Percentiles rank a stretch among this genome's conserved stretches.
Evolutionary conservation across 2,113 vertebrate genomes (phyloP).

Genomic region (Lepisosteus oculatus): DNA sequence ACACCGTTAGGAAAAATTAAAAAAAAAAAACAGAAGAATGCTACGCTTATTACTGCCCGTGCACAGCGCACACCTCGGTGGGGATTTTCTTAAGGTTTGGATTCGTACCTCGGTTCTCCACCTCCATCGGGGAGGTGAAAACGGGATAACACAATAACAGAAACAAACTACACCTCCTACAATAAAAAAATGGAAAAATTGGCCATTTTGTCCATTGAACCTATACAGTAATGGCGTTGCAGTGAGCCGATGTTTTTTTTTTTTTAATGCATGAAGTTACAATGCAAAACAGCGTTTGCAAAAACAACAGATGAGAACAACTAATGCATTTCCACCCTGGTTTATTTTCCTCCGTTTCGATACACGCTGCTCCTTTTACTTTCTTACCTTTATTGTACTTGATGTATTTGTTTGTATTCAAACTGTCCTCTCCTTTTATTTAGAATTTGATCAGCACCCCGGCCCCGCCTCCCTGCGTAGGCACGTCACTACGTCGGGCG

Average conservation of each 20-base stretch:
- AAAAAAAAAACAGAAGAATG: background rate
- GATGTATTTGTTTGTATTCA: constrained; percentile 35
- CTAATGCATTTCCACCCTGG: background rate
- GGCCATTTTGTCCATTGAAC: constrained; percentile 72
- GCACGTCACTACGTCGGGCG: constrained; percentile 48
- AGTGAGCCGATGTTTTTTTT: constrained; percentile 36
- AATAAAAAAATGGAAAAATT: constrained; percentile 42
- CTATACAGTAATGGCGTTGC: constrained; percentile 70
- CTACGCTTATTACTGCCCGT: background rate
- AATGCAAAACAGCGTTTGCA: constrained; percentile 7
- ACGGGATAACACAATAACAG: no score
- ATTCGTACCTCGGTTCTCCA: no score
- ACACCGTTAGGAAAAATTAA: background rate
- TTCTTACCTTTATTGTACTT: constrained; percentile 48
- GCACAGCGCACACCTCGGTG: no score
- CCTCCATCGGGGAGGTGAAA: no score
- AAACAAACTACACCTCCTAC: constrained; percentile 12
- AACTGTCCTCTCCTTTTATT: constrained; percentile 67
- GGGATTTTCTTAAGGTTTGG: no score
- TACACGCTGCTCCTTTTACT: background rate
- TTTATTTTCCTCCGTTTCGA: background rate
- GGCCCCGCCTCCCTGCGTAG: constrained; percentile 59
- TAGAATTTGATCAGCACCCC: constrained; percentile 55
- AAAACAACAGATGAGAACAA: background rate
- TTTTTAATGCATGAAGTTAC: constrained; percentile 34